Evolutionary conservation across 2,113 vertebrate species (phyloP).

Genomic region (Hoplias malabaricus): DNA sequence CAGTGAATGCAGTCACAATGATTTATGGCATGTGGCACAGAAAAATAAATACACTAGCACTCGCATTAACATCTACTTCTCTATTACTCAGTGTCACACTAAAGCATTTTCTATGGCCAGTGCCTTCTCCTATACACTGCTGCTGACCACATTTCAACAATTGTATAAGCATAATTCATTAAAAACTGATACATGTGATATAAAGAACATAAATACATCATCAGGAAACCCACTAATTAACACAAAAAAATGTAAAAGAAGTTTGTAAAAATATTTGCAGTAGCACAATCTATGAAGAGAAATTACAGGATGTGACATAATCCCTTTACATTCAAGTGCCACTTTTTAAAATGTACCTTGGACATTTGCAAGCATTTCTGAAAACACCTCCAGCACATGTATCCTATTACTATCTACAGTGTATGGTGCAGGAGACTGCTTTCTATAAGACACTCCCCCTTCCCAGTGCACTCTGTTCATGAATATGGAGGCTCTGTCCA

Average conservation of each 20-base stretch:
- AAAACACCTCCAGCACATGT: neutral
- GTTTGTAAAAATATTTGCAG: too few species aligned
- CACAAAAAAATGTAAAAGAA: too few species aligned
- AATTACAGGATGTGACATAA: too few species aligned
- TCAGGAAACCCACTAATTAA: too few species aligned
- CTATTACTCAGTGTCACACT: neutral
- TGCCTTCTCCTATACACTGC: too few species aligned
- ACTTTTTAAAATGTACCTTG: neutral
- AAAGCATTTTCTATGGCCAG: too few species aligned
- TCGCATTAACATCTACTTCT: neutral
- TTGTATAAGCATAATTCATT: too few species aligned
- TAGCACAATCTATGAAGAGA: too few species aligned
- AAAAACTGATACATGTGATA: too few species aligned
- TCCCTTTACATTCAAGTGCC: neutral
- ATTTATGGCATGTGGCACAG: neutral
- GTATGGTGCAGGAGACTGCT: conserved; percentile 1
- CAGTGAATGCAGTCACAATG: neutral
- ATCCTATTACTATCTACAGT: neutral
- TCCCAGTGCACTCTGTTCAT: conserved; percentile 34
- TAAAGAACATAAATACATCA: too few species aligned
- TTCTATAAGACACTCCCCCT: neutral
- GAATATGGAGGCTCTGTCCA: conserved; percentile 47
- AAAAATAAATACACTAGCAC: neutral
- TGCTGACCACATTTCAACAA: too few species aligned
- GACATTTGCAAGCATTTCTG: neutral